These are phyloP conservation scores for Drosophila anomelani DNA, from an alignment of 2,888 invertebrate species.

Conservation along the genomic window DNA sequence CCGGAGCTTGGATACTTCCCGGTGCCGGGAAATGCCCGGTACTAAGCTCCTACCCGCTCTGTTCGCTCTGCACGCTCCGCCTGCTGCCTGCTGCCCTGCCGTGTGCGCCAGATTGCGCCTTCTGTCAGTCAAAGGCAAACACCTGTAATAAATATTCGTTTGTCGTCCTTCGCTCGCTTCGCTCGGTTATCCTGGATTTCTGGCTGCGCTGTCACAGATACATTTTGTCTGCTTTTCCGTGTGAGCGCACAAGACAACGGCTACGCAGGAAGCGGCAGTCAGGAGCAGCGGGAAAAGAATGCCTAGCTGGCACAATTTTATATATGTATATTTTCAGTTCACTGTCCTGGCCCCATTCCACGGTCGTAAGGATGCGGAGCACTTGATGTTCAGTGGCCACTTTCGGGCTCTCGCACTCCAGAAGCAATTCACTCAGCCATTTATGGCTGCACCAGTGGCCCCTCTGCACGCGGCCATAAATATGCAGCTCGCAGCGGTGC, in stretches of 20 bases:
- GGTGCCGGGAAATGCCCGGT: constrained; percentile 5
- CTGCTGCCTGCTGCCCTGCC: background rate
- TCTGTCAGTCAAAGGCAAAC: constrained; percentile 78
- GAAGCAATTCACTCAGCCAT: constrained; percentile 48
- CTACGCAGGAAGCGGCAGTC: constrained; percentile 6
- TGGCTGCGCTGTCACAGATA: constrained; percentile 69
- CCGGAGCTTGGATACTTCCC: constrained; percentile 1
- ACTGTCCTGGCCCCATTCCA: background rate
- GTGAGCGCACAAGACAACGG: constrained; percentile 59
- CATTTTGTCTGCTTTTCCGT: constrained; percentile 76
- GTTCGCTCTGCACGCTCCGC: background rate
- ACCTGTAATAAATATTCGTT: constrained; percentile 79
- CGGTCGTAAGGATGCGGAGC: constrained; percentile 40
- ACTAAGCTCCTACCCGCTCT: constrained; percentile 32
- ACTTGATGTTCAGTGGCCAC: constrained; percentile 62
- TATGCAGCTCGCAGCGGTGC: constrained; percentile 10
- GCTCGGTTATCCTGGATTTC: constrained; percentile 61
- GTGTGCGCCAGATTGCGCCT: constrained; percentile 43
- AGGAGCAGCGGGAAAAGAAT: constrained; percentile 35
- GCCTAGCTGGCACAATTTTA: constrained; percentile 68
- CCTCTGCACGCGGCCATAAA: constrained; percentile 30
- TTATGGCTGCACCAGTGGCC: constrained; percentile 66
- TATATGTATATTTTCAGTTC: constrained; percentile 41
- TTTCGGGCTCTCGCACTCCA: constrained; percentile 29
- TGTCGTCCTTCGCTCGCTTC: constrained; percentile 62